Evolutionary conservation across 2,797 vertebrate species (phyloP).

Genomic region (Chaenodraco wilsoni): DNA sequence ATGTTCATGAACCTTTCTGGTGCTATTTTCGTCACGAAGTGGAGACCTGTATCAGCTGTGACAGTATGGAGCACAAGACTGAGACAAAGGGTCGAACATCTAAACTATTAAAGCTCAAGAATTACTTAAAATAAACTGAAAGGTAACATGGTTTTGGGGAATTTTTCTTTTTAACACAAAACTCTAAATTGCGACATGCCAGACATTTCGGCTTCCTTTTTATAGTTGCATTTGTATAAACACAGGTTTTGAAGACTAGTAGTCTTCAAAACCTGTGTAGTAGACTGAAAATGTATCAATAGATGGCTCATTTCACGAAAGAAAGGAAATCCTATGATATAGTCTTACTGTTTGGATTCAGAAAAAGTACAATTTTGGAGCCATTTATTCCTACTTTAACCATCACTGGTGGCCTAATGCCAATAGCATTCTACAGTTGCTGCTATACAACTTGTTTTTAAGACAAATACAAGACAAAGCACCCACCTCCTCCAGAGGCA

Average conservation of each 20-base stretch:
- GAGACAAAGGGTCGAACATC: not conserved
- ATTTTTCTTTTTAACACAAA: not conserved
- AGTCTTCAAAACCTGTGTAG: no score
- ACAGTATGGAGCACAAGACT: not conserved
- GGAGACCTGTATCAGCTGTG: conserved; percentile 8
- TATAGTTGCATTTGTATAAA: not conserved
- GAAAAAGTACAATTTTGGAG: not conserved
- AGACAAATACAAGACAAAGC: not conserved
- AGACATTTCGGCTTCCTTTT: not conserved
- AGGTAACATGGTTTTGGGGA: not conserved
- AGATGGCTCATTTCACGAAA: not conserved
- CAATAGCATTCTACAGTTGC: not conserved
- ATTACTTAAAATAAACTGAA: not conserved
- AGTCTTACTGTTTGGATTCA: not conserved
- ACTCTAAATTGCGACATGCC: not conserved
- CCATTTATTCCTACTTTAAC: not conserved
- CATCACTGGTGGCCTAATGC: not conserved
- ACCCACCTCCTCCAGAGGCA: conserved; percentile 95
- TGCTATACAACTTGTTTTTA: not conserved
- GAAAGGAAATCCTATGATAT: not conserved
- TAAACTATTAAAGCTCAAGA: not conserved
- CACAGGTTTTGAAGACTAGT: not conserved
- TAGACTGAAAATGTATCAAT: not conserved
- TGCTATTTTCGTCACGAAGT: conserved; percentile 8
- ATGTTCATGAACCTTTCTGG: conserved; percentile 32